A percentile compares a stretch with the other conserved stretches of the same genome.
Conservation (phyloP, 2,888 invertebrate genomes). For the Dryomyza anilis region DNA sequence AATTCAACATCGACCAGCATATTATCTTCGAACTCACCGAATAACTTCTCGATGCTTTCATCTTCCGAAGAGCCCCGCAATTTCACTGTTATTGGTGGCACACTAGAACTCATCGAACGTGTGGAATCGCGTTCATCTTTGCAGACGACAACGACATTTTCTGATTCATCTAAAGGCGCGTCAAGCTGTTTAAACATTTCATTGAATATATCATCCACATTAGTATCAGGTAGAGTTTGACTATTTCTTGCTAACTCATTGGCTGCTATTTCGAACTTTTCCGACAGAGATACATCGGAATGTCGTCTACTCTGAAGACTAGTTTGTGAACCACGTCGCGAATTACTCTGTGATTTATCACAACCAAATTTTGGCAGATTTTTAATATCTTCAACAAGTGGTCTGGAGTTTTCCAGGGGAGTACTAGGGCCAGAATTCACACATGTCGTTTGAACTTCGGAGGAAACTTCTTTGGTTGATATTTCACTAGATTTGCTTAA, state of each 20-base stretch:
- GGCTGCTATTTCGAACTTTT: slow-evolving; percentile 38
- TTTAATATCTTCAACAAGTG: slow-evolving; percentile 49
- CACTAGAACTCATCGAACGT: slow-evolving; percentile 51
- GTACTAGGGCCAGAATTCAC: neutral
- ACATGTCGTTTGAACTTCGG: neutral
- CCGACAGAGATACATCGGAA: slow-evolving; percentile 45
- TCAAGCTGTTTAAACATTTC: slow-evolving; percentile 46
- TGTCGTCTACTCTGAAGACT: slow-evolving; percentile 44
- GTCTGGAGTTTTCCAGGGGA: slow-evolving; percentile 21
- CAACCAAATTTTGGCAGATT: slow-evolving; percentile 54
- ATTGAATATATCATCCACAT: slow-evolving; percentile 49
- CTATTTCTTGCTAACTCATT: slow-evolving; percentile 18
- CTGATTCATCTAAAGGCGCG: neutral
- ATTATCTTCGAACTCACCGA: slow-evolving; percentile 55
- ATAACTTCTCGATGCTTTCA: slow-evolving; percentile 57
- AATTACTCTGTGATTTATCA: slow-evolving; percentile 49
- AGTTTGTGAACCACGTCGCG: slow-evolving; percentile 48
- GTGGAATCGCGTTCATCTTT: neutral
- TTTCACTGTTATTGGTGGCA: slow-evolving; percentile 47
- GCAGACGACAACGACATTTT: slow-evolving; percentile 23
- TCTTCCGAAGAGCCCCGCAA: slow-evolving; percentile 55
- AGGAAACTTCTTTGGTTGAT: neutral
- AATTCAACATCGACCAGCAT: slow-evolving; percentile 58
- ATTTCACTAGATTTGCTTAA: neutral
- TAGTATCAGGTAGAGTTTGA: slow-evolving; percentile 29